These are phyloP conservation scores for Pammene fasciana DNA, from an alignment of 2,888 invertebrate species.

Conservation along the genomic window DNA sequence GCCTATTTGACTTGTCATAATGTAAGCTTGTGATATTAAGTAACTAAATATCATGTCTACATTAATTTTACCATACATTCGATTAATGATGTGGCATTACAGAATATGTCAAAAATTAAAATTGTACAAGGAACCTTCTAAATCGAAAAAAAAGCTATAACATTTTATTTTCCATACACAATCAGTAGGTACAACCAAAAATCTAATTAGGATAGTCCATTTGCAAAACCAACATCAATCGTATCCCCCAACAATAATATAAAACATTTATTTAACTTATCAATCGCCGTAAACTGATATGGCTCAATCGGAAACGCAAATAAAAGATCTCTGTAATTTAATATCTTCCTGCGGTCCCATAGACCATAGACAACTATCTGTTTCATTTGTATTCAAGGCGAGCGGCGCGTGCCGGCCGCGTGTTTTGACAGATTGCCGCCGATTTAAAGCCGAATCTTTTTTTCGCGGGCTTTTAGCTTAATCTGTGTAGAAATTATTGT, in stretches of 20 bases:
- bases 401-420: conserved; percentile 71
- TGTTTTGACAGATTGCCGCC: conserved; percentile 67
- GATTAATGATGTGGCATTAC: too few species aligned
- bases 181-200: neutral
- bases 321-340: conserved; percentile 77
- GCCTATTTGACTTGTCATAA: too few species aligned
- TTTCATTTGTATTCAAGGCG: conserved; percentile 71
- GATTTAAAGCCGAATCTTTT: conserved; percentile 54
- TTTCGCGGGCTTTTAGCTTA: conserved; percentile 41
- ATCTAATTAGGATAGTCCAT: conserved; percentile 47
- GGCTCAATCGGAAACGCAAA: conserved; percentile 77
- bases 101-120: too few species aligned
- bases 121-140: neutral
- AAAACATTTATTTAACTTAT: conserved; percentile 52
- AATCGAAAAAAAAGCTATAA: neutral
- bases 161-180: neutral
- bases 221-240: conserved; percentile 59
- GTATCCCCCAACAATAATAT: conserved; percentile 68
- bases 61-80: too few species aligned
- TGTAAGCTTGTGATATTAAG: too few species aligned
- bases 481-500: conserved; percentile 34
- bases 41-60: too few species aligned
- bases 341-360: conserved; percentile 71
- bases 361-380: conserved; percentile 51
- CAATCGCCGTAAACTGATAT: conserved; percentile 69